Evolutionary conservation across 2,797 vertebrate species (phyloP).

Genomic region (Enteromius viviparus): DNA sequence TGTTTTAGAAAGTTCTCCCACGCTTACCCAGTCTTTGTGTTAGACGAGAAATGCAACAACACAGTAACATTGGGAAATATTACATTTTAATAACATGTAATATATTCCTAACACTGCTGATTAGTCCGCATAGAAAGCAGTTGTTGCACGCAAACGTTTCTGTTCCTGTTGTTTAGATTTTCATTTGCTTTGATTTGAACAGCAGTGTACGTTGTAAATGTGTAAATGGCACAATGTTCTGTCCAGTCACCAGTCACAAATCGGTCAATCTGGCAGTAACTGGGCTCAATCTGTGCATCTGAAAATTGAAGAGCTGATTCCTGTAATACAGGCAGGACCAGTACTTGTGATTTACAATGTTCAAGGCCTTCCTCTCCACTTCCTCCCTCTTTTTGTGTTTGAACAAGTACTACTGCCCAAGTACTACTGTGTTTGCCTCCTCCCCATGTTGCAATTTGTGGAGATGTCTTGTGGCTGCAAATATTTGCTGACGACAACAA

Average conservation of each 20-base stretch:
- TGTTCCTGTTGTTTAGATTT: not conserved
- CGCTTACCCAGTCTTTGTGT: not conserved
- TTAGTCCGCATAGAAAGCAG: not conserved
- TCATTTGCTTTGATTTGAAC: not conserved
- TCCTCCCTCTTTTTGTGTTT: not conserved
- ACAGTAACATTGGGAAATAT: not conserved
- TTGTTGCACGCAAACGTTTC: not conserved
- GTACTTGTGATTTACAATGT: not conserved
- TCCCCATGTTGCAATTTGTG: not conserved
- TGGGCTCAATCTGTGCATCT: not conserved
- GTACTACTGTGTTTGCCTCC: not conserved
- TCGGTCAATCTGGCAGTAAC: not conserved
- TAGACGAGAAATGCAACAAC: not conserved
- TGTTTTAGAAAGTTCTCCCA: not conserved
- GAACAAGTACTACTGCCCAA: not conserved
- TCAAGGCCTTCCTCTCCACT: conserved; percentile 1
- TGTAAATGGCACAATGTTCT: not conserved
- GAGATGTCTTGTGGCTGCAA: conserved; percentile 16
- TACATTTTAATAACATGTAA: not conserved
- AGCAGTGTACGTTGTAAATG: not conserved
- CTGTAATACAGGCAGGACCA: not conserved
- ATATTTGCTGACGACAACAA: not conserved
- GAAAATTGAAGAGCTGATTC: not conserved
- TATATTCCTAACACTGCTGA: not conserved
- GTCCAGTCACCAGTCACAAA: not conserved